phyloP scores from a whole-genome alignment of 1,140 invertebrate genomes.

The Protaetia brevitarsis region DNA sequence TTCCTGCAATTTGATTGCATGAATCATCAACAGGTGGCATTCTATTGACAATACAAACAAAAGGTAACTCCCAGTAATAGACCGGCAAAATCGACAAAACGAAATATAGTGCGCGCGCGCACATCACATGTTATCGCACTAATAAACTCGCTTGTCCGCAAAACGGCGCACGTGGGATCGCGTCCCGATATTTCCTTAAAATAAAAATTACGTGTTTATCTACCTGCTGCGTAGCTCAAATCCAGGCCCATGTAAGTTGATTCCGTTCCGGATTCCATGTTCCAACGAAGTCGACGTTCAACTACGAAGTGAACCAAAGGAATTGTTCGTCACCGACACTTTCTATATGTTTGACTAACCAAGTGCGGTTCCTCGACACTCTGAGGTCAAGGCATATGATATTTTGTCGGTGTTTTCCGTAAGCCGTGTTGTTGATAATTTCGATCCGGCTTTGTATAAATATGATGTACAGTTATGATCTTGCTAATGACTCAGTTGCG shows the following conservation, averaged over 20 bases:
- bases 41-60: background rate
- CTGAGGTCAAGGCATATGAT: conserved; percentile 6
- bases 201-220: too few relatives aligned
- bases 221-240: conserved; percentile 11
- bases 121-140: background rate
- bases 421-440: background rate
- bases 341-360: conserved; percentile 9
- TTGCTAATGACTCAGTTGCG: background rate
- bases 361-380: background rate
- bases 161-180: too few relatives aligned
- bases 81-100: conserved; percentile 16
- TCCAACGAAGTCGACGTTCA: background rate
- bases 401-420: background rate
- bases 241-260: background rate
- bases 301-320: background rate
- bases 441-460: background rate
- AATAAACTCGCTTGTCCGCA: too few relatives aligned
- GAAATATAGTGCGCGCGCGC: background rate
- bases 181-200: too few relatives aligned
- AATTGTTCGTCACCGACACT: background rate
- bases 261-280: background rate
- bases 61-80: background rate
- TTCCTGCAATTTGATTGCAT: too few relatives aligned
- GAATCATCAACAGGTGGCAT: conserved; percentile 14
- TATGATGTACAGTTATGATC: conserved; percentile 9